Conservation (phyloP, 92 coral and sea anemone genomes). For the Umimayanthus kanabou region DNA sequence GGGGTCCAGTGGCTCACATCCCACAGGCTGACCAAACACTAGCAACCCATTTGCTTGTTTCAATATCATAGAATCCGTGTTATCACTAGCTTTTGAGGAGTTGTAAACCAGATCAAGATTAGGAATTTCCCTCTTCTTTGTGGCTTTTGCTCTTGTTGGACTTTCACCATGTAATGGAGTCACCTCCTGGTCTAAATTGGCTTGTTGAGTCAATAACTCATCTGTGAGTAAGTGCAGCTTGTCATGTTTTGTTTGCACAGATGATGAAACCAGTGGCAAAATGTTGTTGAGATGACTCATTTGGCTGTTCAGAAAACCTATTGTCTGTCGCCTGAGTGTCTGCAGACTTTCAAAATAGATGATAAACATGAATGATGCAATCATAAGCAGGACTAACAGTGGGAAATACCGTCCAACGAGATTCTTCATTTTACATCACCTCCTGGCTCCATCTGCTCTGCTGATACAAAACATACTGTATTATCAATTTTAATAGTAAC, state of each 20-base stretch:
- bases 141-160: not conserved
- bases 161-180: not conserved
- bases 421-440: not conserved
- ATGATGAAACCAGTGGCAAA: not conserved
- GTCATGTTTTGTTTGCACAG: not conserved
- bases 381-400: not conserved
- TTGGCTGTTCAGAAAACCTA: not conserved
- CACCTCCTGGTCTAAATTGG: not conserved
- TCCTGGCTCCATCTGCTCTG: not conserved
- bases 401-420: not conserved
- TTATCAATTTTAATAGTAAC: too few species aligned
- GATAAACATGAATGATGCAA: not conserved
- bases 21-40: slow-evolving; percentile 9
- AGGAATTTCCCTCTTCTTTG: not conserved
- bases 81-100: not conserved
- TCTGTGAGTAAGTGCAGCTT: not conserved
- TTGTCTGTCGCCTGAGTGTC: not conserved
- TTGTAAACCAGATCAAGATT: not conserved
- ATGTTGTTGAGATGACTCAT: not conserved
- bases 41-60: slow-evolving; percentile 26
- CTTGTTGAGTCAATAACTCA: not conserved
- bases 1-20: slow-evolving; percentile 64
- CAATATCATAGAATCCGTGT: not conserved
- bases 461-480: not conserved
- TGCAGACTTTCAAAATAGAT: slow-evolving; percentile 16